Evolutionary conservation across 2,888 invertebrate species (phyloP), one percentile per base, ranked within the genome.

Genomic region (Oligia latruncula): DNA sequence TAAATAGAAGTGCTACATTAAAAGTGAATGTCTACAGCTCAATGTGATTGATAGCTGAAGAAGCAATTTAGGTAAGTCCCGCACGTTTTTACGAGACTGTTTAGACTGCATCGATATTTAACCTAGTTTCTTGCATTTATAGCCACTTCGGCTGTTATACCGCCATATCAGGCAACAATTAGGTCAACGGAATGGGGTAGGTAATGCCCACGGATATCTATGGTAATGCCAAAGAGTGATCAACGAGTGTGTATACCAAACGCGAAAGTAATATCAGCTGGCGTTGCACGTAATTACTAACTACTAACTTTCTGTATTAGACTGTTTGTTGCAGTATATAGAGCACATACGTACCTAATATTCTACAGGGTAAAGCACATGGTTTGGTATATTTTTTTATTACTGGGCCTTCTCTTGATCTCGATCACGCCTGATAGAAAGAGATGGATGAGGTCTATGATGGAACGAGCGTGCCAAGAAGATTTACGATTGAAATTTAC

Each of bases 81-180:
- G 84, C 88, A 85, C 91, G 89, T 91, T 91, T 93, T 91, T 89
- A 91, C 92, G 90, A 92, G 89, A 84, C 88, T 93, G 92, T 93
- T 92, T 92, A 92, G 91, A 91, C 93, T 93, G 92, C 94, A 93
- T 96, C 95, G 94, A 95, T 95, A 96, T 96, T 96, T 96, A 96
- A 95, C 96, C 96, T 92, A 95, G 93, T 95, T 96, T 93, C 94
- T 94, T 94, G 92, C 94, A 94, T 96, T 96, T 95, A 96, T 95
- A 95, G 95, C 92, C 94, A 93, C 95, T 95, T 95, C 91, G 92
- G 92, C 89, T 91, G 92, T 93, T 94, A 93, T 91, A 94, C 92
- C 91, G 92, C 93, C 92, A 92, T 95, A 95, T 93, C 93, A 93
- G 92, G 92, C 93, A 93, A 93, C 95, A 96, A 96, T 96, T 95